Percentiles rank a stretch among this genome's conserved stretches.
These are phyloP conservation scores for Opisthograptis luteolata DNA, from an alignment of 2,888 invertebrate species.

Conservation along the genomic window DNA sequence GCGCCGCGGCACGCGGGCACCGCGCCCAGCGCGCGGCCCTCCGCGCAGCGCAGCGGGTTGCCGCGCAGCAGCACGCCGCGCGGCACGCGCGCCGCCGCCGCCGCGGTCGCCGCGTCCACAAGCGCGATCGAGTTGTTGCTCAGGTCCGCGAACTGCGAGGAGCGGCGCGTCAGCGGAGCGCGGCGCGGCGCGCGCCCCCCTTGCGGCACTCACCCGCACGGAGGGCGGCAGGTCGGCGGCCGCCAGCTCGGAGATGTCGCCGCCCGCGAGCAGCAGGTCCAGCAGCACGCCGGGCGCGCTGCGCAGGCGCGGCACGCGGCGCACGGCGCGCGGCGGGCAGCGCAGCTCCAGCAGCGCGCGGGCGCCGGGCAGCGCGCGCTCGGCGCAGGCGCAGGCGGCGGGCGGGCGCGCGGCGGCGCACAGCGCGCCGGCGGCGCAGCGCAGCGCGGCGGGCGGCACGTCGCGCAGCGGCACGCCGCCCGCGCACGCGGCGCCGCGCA, in stretches of 20 bases:
- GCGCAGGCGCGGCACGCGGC: background rate
- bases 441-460: too few species aligned
- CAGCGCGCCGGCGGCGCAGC: background rate
- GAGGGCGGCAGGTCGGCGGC: conserved; percentile 19
- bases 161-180: background rate
- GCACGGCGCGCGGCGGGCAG: background rate
- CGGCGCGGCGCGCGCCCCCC: too few species aligned
- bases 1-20: background rate
- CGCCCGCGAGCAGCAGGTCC: conserved; percentile 31
- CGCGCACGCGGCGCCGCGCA: background rate
- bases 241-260: conserved; percentile 31
- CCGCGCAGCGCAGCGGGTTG: background rate
- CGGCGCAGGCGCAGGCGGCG: conserved; percentile 17
- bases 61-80: background rate
- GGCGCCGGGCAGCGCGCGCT: conserved; percentile 30
- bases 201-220: background rate
- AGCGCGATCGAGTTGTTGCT: background rate
- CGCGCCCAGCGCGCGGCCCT: background rate
- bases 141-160: too few species aligned
- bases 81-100: background rate
- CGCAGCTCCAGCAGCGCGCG: conserved; percentile 14
- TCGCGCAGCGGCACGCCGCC: background rate
- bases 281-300: conserved; percentile 12
- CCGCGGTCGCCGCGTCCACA: background rate
- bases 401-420: background rate